Evolutionary conservation across 30 jellyfish, hydroid and myxozoan genomes (phyloP).

Genomic region (Aurelia sp.): DNA sequence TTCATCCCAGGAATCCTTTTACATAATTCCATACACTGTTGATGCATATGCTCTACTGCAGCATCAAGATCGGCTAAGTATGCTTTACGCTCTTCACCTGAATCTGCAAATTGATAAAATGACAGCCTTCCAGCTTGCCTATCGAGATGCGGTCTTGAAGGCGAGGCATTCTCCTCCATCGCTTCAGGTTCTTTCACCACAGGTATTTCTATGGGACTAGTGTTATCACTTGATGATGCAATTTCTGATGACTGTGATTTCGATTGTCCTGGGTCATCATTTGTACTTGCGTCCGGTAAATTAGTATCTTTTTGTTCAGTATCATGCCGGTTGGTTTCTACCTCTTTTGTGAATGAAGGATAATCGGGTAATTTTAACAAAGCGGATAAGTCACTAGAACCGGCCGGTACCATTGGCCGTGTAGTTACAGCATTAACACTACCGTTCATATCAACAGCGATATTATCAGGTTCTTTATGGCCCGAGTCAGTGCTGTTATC

Average conservation of each 20-base stretch:
- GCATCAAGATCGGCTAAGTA: constrained; percentile 87
- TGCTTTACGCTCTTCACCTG: constrained; percentile 67
- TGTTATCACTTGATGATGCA: not conserved
- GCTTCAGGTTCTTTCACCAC: not conserved
- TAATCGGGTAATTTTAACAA: constrained; percentile 6
- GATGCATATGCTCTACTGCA: constrained; percentile 75
- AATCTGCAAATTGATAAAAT: constrained; percentile 61
- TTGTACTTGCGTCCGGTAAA: not conserved
- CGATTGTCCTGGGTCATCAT: not conserved
- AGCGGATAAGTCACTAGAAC: not conserved
- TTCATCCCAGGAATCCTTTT: constrained; percentile 63
- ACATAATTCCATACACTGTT: constrained; percentile 86
- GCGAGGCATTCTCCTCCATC: constrained; percentile 23
- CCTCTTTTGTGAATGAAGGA: constrained; percentile 6
- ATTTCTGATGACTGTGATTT: not conserved
- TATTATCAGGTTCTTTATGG: not conserved
- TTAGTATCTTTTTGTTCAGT: not conserved
- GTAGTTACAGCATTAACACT: not conserved
- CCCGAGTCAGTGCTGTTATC: not conserved
- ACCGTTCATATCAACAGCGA: not conserved
- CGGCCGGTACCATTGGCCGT: not conserved
- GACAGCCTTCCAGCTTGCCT: constrained; percentile 92
- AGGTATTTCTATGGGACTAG: constrained; percentile 13
- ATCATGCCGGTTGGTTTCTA: not conserved
- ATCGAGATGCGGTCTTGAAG: constrained; percentile 71